A percentile compares a stretch with the other conserved stretches of the same genome.
phyloP scores from a whole-genome alignment of 2,797 vertebrate genomes.

The Enteromius fasciolatus region DNA sequence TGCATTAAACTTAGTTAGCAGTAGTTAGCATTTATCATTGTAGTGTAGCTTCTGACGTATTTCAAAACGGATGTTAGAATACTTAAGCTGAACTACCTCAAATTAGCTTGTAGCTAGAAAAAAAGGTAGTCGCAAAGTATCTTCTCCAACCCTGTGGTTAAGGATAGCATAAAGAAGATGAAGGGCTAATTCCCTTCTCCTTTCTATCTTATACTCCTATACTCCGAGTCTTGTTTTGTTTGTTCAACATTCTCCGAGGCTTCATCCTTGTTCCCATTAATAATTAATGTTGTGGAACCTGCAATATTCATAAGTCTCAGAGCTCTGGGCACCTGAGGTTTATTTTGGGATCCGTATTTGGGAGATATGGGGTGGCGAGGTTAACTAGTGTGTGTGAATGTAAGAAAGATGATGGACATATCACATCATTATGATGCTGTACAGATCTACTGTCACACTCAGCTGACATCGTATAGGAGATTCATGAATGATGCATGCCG shows the following conservation, averaged over 20 bases:
- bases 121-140: not conserved
- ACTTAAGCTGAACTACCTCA: not conserved
- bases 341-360: conserved; percentile 75
- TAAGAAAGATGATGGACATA: conserved; percentile 42
- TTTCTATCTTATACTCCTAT: conserved; percentile 9
- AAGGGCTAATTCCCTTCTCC: conserved; percentile 33
- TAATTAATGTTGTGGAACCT: conserved; percentile 76
- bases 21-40: not conserved
- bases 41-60: not conserved
- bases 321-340: conserved; percentile 67
- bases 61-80: not conserved
- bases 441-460: conserved; percentile 27
- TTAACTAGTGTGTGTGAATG: conserved; percentile 29
- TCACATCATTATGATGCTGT: conserved; percentile 36
- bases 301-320: conserved; percentile 78
- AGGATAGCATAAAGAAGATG: not conserved
- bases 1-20: not conserved
- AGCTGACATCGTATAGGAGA: not conserved
- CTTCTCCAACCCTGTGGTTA: conserved; percentile 1
- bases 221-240: conserved; percentile 66
- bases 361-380: conserved; percentile 49
- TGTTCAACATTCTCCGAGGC: conserved; percentile 68
- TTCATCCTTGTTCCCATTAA: conserved; percentile 82
- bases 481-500: conserved; percentile 18
- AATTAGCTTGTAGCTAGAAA: not conserved